Evolutionary conservation across 2,113 vertebrate species (phyloP).

Genomic region (Opisthocomus hoazin): DNA sequence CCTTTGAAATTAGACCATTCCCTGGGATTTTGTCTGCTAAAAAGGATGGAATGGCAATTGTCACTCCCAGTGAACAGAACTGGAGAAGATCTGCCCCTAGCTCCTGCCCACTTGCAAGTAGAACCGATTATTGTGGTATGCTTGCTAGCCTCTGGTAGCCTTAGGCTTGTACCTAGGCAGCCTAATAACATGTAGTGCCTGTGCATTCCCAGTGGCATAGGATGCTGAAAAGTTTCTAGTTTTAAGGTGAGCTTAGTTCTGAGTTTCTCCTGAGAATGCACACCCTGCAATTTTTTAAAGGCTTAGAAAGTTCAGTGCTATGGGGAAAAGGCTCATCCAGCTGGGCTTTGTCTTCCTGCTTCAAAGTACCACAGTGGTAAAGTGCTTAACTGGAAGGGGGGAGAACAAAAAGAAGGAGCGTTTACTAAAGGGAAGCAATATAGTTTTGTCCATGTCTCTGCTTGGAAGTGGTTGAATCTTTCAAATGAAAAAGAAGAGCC

Average conservation of each 20-base stretch:
- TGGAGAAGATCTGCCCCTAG: not conserved
- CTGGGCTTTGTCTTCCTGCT: not conserved
- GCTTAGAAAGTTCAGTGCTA: not conserved
- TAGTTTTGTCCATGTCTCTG: not conserved
- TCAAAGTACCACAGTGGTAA: not conserved
- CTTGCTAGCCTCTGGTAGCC: not conserved
- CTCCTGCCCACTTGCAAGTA: not conserved
- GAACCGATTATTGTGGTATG: not conserved
- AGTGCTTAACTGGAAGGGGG: not conserved
- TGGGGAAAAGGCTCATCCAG: not conserved
- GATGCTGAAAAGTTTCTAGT: not conserved
- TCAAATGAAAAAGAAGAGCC: not conserved
- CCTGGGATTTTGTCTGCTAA: not conserved
- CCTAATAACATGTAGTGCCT: not conserved
- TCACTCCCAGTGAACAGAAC: not conserved
- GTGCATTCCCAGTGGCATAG: not conserved
- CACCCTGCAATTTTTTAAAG: not conserved
- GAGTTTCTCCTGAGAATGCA: not conserved
- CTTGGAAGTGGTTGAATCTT: not conserved
- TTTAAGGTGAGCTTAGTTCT: not conserved
- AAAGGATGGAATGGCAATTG: not conserved
- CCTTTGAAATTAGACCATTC: not conserved
- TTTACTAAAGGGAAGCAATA: not conserved
- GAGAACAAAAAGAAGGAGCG: not conserved
- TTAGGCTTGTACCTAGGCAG: not conserved